A percentile compares a stretch with the other conserved stretches of the same genome.
phyloP scores from a whole-genome alignment of 2,888 invertebrate genomes.

The Autographa pulchrina region DNA sequence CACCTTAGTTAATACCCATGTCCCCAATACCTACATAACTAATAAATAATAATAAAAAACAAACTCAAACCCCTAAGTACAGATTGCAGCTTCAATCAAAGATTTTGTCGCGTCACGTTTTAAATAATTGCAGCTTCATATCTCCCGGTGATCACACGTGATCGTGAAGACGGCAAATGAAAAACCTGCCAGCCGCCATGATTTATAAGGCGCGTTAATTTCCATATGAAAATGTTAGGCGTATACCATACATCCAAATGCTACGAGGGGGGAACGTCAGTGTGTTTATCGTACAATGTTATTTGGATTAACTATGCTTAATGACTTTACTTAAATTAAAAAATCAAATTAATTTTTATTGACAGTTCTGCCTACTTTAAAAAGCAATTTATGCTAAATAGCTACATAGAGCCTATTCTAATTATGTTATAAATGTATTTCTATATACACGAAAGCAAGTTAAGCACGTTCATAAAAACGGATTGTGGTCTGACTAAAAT shows the following conservation, averaged over 20 bases:
- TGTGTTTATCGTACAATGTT: background rate
- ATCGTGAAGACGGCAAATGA: conserved; percentile 69
- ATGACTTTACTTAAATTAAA: too few species aligned
- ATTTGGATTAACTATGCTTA: too few species aligned
- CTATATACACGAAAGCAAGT: background rate
- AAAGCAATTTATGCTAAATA: too few species aligned
- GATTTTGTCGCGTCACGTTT: conserved; percentile 44
- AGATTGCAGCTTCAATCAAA: conserved; percentile 10
- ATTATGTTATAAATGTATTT: too few species aligned
- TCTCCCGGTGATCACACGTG: conserved; percentile 63
- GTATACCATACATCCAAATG: conserved; percentile 9
- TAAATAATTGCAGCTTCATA: conserved; percentile 61
- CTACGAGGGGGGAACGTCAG: background rate
- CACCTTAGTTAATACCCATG: too few species aligned
- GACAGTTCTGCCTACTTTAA: too few species aligned
- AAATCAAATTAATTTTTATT: too few species aligned
- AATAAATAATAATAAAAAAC: too few species aligned
- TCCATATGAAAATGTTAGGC: conserved; percentile 66
- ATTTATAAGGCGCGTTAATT: conserved; percentile 75
- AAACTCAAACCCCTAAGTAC: conserved; percentile 3
- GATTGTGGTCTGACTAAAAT: background rate
- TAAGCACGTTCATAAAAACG: background rate
- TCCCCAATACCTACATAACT: too few species aligned
- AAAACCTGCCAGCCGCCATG: conserved; percentile 70
- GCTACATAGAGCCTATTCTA: too few species aligned